These are phyloP conservation scores for Pectinophora gossypiella DNA, from an alignment of 1,140 invertebrate species.

Conservation along the genomic window DNA sequence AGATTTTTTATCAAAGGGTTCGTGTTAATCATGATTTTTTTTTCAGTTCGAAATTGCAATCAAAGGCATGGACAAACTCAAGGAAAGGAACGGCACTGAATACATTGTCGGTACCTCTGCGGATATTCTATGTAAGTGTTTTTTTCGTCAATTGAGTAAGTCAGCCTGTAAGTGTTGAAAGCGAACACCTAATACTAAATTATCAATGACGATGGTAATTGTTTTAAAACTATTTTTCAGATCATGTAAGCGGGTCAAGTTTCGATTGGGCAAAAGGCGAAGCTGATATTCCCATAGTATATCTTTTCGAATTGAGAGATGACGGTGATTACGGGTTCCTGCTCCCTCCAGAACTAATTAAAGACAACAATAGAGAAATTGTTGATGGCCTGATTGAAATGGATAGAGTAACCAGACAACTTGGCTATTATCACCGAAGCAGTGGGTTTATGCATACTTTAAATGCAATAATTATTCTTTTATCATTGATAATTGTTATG, in stretches of 20 bases:
- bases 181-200: not conserved
- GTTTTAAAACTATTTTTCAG: constrained; percentile 37
- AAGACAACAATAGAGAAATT: constrained; percentile 82
- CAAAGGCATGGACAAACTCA: constrained; percentile 52
- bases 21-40: not conserved
- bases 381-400: constrained; percentile 76
- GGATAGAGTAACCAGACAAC: constrained; percentile 32
- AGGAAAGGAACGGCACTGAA: constrained; percentile 47
- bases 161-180: too few species aligned
- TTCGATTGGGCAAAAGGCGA: constrained; percentile 85
- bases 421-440: constrained; percentile 32
- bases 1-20: too few species aligned
- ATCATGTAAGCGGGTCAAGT: constrained; percentile 69
- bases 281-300: constrained; percentile 80
- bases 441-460: constrained; percentile 9
- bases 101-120: constrained; percentile 70
- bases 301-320: constrained; percentile 82
- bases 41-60: constrained; percentile 57
- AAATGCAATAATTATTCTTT: constrained; percentile 3
- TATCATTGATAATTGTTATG: not conserved
- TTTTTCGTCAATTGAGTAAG: too few species aligned
- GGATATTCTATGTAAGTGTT: constrained; percentile 69
- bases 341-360: constrained; percentile 83
- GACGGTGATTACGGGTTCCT: constrained; percentile 83
- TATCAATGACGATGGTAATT: too few species aligned